Evolutionary conservation across 1,140 invertebrate genomes (phyloP).

Genomic region (Neodiprion virginianus): DNA sequence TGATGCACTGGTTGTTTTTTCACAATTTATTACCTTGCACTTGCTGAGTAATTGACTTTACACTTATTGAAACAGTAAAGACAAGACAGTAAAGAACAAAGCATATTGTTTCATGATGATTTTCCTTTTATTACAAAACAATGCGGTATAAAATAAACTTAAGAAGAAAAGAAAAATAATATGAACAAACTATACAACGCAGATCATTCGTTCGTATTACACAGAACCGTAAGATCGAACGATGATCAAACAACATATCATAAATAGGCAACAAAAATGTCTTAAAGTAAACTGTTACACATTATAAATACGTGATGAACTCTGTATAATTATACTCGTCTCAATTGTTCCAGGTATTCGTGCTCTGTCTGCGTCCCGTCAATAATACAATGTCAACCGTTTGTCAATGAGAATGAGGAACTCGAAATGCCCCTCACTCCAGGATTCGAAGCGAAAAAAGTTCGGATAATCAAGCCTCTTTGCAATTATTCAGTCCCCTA

Average conservation of each 20-base stretch:
- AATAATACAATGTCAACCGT: background rate
- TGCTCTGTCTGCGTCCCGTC: background rate
- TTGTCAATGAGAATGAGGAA: too few relatives aligned
- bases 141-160: conserved; percentile 21
- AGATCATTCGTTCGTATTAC: conserved; percentile 35
- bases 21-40: background rate
- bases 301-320: background rate
- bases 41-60: background rate
- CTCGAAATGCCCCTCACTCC: too few relatives aligned
- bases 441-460: too few relatives aligned
- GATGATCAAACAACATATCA: conserved; percentile 23
- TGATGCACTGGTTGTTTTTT: background rate
- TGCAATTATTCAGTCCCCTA: background rate
- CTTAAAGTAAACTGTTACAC: background rate
- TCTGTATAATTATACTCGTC: background rate
- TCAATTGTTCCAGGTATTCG: background rate
- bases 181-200: conserved; percentile 41
- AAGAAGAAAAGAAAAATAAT: conserved; percentile 18
- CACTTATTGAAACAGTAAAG: background rate
- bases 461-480: too few relatives aligned
- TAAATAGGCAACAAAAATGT: conserved; percentile 34
- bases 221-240: conserved; percentile 10
- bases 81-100: background rate
- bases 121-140: conserved; percentile 45
- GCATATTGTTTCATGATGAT: background rate